A percentile compares a stretch with the other conserved stretches of the same genome.
Evolutionary conservation across 2,113 vertebrate species (phyloP).

Genomic region (Bambusicola thoracicus): DNA sequence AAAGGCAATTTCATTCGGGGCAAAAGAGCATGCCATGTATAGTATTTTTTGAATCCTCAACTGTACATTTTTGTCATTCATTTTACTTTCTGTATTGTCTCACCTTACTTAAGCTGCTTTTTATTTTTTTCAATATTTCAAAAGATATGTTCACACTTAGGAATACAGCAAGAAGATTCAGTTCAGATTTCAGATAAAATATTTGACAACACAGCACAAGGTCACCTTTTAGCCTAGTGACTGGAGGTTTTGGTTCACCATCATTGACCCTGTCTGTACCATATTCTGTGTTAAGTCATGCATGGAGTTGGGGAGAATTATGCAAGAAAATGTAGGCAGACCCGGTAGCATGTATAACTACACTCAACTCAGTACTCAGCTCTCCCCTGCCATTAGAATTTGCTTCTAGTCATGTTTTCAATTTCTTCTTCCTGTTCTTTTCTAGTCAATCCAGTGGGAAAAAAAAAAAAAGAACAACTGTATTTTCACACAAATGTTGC

Average conservation of each 20-base stretch:
- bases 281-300: conserved; percentile 31
- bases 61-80: background rate
- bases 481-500: background rate
- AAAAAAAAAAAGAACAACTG: background rate
- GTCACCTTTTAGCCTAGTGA: conserved; percentile 69
- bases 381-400: background rate
- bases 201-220: conserved; percentile 22
- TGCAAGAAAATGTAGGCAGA: conserved; percentile 4
- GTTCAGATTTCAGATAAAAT: background rate
- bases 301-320: conserved; percentile 20
- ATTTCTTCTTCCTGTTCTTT: background rate
- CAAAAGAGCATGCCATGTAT: background rate
- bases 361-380: background rate
- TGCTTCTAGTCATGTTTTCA: background rate
- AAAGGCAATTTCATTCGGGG: background rate
- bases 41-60: background rate
- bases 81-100: background rate
- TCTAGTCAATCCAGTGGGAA: background rate
- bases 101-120: background rate
- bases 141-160: background rate
- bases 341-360: background rate
- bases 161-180: background rate
- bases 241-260: conserved; percentile 14
- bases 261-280: background rate
- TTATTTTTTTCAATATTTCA: background rate